Percentiles rank a stretch among this genome's conserved stretches.
phyloP scores from a whole-genome alignment of 2,113 vertebrate genomes.

The Trogon surrucura region DNA sequence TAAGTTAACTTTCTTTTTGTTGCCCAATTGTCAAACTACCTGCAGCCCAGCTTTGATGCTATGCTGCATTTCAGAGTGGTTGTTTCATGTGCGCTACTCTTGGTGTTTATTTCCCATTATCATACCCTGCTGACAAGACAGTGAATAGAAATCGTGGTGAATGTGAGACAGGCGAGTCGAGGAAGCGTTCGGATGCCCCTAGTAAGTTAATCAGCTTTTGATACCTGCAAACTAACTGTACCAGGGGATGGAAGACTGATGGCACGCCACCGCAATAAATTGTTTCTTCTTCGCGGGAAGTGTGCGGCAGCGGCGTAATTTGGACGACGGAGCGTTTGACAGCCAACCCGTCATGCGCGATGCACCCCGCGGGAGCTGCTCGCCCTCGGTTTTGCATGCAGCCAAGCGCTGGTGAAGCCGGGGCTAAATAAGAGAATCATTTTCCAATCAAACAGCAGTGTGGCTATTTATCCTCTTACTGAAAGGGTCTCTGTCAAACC shows the following conservation, averaged over 20 bases:
- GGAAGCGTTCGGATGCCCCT: neutral
- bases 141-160: neutral
- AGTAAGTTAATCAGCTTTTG: slow-evolving; percentile 66
- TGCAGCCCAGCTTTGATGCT: neutral
- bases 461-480: slow-evolving; percentile 66
- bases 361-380: slow-evolving; percentile 77
- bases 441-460: slow-evolving; percentile 78
- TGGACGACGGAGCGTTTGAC: slow-evolving; percentile 89
- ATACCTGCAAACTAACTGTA: slow-evolving; percentile 45
- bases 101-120: neutral
- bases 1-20: neutral
- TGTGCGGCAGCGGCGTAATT: slow-evolving; percentile 79
- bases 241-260: slow-evolving; percentile 64
- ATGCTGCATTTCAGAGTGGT: neutral
- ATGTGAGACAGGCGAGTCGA: neutral
- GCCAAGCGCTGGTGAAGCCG: slow-evolving; percentile 74
- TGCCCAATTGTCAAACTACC: neutral
- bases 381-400: slow-evolving; percentile 73
- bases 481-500: slow-evolving; percentile 16
- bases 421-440: slow-evolving; percentile 83
- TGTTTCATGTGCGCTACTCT: fast-evolving
- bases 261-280: slow-evolving; percentile 74
- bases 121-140: neutral
- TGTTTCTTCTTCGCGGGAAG: slow-evolving; percentile 83
- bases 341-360: slow-evolving; percentile 82